Conservation (phyloP, 2,113 vertebrate species). For the Neotragus moschatus region DNA sequence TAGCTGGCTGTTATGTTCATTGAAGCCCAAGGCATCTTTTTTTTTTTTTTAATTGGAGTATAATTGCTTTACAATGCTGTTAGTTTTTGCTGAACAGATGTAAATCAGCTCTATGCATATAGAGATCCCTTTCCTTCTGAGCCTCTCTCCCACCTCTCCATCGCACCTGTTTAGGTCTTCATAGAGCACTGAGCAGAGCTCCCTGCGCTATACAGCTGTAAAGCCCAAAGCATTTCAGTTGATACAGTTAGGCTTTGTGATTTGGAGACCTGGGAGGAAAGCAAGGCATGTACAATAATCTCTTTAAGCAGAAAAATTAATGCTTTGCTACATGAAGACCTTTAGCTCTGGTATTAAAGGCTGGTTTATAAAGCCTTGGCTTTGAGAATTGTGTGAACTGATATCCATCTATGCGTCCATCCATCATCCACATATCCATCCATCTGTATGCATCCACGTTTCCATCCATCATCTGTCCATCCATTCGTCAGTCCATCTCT, state of each 20-base stretch:
- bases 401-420: not conserved
- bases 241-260: not conserved
- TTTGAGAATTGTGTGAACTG: not conserved
- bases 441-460: not conserved
- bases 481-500: too few relatives aligned
- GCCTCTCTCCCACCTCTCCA: not conserved
- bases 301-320: not conserved
- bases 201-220: not conserved
- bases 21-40: not conserved
- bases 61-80: not conserved
- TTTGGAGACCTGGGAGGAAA: not conserved
- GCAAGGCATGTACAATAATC: not conserved
- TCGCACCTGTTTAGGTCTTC: not conserved
- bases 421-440: not conserved
- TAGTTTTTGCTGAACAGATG: not conserved
- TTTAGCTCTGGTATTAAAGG: not conserved
- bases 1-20: not conserved
- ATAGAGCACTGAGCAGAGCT: not conserved
- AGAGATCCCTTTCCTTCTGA: not conserved
- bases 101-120: not conserved
- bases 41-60: not conserved
- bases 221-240: not conserved
- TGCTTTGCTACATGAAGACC: not conserved
- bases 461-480: too few relatives aligned
- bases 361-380: not conserved